Evolutionary conservation across 2,888 invertebrate genomes (phyloP), one percentile per base, ranked within the genome.

Genomic region (Zygogramma bicolorata): DNA sequence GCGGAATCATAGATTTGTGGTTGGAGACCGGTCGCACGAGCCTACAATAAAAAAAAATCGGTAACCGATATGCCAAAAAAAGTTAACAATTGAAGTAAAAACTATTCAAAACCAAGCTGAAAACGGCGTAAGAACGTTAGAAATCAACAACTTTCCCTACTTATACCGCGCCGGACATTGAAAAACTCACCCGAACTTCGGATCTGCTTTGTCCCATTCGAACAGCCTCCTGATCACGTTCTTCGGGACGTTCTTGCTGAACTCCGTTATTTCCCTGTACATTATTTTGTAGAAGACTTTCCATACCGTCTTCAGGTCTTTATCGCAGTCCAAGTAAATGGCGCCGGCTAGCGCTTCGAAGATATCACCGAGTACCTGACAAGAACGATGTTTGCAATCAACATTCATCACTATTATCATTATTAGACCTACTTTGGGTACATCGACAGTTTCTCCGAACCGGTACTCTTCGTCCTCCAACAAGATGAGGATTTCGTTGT

Each of bases 261-360:
- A 99, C 72, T 90, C 86, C 65, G 93, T 93, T n/a, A 99, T 93
- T 87, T 97, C 96, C n/a, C 91, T 90, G 84, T 92, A 90, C 94
- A 99, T 96, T 49, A 99, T 89, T 61, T 90, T 88, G 86, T 95
- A 95, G 77, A 95, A 90, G 0, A 98, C 93, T 31, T 88, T 87
- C 98, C 95, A 98, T 10, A 94, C 93, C 0, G 83, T 85, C 7
- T 89, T 82, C 15, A 97, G 84, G 83, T 93, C 88, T 82, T 94
- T 93, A 27, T 92, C 92, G 81, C 91, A 91, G 87, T 98, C 98
- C 59, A 98, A 87, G 86, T 91, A 97, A n/a, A 97, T 91, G 0
- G 98, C 98, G 0, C 97, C 98, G 20, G 94, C 92, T 0, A 97
- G 82, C 0, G 98, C 94, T 87, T 99, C 99, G 85, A 98, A 95